These are phyloP conservation scores for Prinia subflava DNA, from an alignment of 2,113 vertebrate species.

Conservation along the genomic window DNA sequence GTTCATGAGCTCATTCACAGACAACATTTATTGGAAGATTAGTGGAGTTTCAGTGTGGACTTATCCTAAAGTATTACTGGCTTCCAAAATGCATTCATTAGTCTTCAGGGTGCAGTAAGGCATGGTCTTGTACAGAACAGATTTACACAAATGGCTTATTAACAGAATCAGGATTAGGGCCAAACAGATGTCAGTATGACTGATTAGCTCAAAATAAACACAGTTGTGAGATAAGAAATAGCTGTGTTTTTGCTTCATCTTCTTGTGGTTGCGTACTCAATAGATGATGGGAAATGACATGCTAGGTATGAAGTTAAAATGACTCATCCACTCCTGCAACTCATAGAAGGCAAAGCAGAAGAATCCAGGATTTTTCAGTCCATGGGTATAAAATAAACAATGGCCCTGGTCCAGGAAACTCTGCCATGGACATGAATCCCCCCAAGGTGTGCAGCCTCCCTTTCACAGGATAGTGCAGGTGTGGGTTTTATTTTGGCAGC, in stretches of 20 bases:
- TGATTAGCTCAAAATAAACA: slow-evolving; percentile 61
- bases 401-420: slow-evolving; percentile 43
- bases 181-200: slow-evolving; percentile 68
- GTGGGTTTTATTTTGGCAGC: slow-evolving; percentile 15
- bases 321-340: slow-evolving; percentile 25
- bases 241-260: slow-evolving; percentile 42
- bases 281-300: slow-evolving; percentile 47
- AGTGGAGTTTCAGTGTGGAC: slow-evolving; percentile 45
- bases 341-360: slow-evolving; percentile 1
- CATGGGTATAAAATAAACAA: slow-evolving; percentile 23
- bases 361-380: slow-evolving; percentile 29
- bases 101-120: slow-evolving; percentile 49
- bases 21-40: slow-evolving; percentile 41
- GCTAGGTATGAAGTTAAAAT: slow-evolving; percentile 43
- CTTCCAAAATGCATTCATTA: slow-evolving; percentile 66
- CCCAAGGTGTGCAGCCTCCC: not conserved
- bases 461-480: not conserved
- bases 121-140: slow-evolving; percentile 40
- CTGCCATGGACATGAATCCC: not conserved
- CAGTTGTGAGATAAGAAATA: slow-evolving; percentile 68
- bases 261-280: slow-evolving; percentile 8
- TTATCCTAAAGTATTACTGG: slow-evolving; percentile 67
- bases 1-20: slow-evolving; percentile 53
- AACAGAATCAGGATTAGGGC: slow-evolving; percentile 37
- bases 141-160: slow-evolving; percentile 51